phyloP scores from a whole-genome alignment of 35 echinoderm and acorn worm species.

The Apostichopus japonicus region DNA sequence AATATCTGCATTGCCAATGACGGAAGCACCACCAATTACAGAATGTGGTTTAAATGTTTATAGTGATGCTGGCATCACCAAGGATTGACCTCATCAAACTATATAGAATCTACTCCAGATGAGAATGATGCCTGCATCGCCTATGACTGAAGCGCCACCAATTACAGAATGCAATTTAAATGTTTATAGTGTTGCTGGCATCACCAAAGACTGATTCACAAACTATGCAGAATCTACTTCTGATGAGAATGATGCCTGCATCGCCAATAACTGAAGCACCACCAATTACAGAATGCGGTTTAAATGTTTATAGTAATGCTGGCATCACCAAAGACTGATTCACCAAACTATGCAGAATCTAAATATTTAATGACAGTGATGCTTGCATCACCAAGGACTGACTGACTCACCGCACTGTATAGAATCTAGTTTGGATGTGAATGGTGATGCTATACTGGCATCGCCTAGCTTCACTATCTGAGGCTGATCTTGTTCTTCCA shows the following conservation, averaged over 20 bases:
- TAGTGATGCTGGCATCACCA: not conserved
- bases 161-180: not conserved
- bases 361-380: too few relatives aligned
- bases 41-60: not conserved
- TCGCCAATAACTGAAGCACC: not conserved
- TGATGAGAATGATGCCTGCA: too few relatives aligned
- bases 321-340: not conserved
- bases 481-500: slow-evolving; percentile 90
- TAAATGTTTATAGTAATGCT: not conserved
- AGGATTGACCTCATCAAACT: not conserved
- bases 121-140: too few relatives aligned
- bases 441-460: slow-evolving; percentile 98
- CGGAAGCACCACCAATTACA: not conserved
- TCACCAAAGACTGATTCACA: not conserved
- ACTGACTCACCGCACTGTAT: slow-evolving; percentile 85
- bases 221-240: too few relatives aligned
- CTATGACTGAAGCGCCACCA: not conserved
- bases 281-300: not conserved
- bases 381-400: too few relatives aligned
- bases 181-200: not conserved
- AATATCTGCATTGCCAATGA: too few relatives aligned
- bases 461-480: slow-evolving; percentile 95
- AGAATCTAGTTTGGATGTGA: slow-evolving; percentile 92
- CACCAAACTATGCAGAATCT: too few relatives aligned
- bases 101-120: too few relatives aligned